Base-by-base conservation (phyloP, 2,797 vertebrate species). In the Chelmon rostratus region DNA sequence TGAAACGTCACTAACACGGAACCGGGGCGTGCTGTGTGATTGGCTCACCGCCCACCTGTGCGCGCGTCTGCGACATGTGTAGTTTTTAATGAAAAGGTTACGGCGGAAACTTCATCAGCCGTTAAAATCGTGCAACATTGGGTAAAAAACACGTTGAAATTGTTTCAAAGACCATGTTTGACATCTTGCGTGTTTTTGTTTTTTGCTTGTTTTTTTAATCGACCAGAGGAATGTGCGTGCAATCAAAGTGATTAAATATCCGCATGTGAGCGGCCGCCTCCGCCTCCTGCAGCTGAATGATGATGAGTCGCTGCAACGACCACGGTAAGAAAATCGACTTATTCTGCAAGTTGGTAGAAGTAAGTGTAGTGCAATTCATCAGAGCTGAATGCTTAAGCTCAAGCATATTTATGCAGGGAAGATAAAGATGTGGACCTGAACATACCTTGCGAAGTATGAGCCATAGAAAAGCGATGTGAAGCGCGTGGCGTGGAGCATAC, bases 301-400 rank as follows among this genome's bases (percentile, higher is more conserved):
- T 11, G 52, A 76, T 33, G 68, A 13, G 59, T 25, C 9, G 11
- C 33, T 31, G n/a, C 52, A 6, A 1, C 25, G 25, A 28, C 19
- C 38, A 68, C 12, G 85, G 82, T 87, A 66, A 87, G 90, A 3
- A 38, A 66, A 28, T 0, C 13, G 0, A 21, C 1, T 8, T 13
- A 6, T 13, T 18, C 21, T 54, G n/a, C 54, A 52, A n/a, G 10
- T 15, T 25, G 16, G 3, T 28, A 0, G 4, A 2, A 38, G 5
- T 11, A 5, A 1, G 3, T 64, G 2, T 0, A 16, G n/a, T n/a
- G n/a, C n/a, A 25, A 33, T 33, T 8, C 11, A 31, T 18, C 16
- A 13, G 8, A 62, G 18, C 4, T 18, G 16, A n/a, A 28, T 18
- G 9, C 2, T 18, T 13, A 11, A 42, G 9, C 10, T 31, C 2